Base-by-base conservation (phyloP, 35 echinoderm and acorn worm genomes). In the Lytechinus pictus region DNA sequence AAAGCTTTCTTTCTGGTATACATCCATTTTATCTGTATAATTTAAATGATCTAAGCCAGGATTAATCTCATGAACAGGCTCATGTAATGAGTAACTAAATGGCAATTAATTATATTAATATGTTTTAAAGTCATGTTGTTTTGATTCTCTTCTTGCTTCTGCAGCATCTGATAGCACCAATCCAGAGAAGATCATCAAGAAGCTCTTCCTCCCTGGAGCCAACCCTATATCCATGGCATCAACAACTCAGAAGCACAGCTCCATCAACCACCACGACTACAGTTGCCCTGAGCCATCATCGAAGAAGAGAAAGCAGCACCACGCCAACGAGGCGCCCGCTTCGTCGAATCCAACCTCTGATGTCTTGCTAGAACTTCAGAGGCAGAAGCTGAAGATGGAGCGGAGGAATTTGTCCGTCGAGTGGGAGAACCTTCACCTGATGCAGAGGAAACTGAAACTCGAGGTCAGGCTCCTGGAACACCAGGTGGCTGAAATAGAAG, bases 401-500 rank as follows among this genome's bases (percentile, higher is more conserved):
- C 28, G 88, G 28, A 54, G 52, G 52, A 90, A 90, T 9, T 14
- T 90, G 88, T 52, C 88, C 10, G 52, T 90, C 1, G 88, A 90
- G 88, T 54, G 88, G 8, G 88, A 90, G 2, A 90, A 90, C 88
- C 88, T 90, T 27, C 88, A 52, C 88, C 52, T 90, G 28, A 16
- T 33, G 29, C 88, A 90, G 52, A 44, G 24, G 29, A 90, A 90
- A 21, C 88, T 90, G 28, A 13, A 44, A 12, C 88, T 90, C 28
- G 88, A 90, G 88, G 88, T 90, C 1, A 90, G 52, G 16, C 88
- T 90, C 28, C 13, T 90, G 88, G 88, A 90, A 16, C 28, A 90
- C 33, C 88, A 54, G 66, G 66, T 79, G 66, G 66, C 66, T 16
- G 19, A 79, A n/a, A 19, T 24, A 7, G 66, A 79, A 79, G 66